Base-by-base conservation (phyloP, 1,140 invertebrate genomes). In the Conus betulinus region DNA sequence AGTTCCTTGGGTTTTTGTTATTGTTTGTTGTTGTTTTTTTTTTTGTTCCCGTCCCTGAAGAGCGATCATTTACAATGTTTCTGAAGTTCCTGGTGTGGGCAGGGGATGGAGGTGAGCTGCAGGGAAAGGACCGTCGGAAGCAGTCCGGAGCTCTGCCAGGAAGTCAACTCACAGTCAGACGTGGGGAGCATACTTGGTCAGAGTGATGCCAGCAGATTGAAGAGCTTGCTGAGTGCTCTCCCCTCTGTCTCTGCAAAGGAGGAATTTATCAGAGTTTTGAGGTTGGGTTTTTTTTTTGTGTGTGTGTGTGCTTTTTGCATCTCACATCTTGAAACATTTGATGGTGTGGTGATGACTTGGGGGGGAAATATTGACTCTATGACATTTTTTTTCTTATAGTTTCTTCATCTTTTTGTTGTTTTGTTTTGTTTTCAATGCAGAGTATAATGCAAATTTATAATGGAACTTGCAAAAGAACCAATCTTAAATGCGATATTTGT, bases 201-300 rank as follows among this genome's bases (percentile, higher is more conserved):
- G 8, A 23, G 51, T 17, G 20, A 81, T 17, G 20, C 11, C 10
- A 51, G 13, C 51, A 53, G 13, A n/a, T n/a, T 84, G 82, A n/a
- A 84, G 57, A 25, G 23, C 10, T 13, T 84, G 82, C 57, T 84
- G 20, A 55, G 25, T 84, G 53, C 82, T 63, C 82, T 84, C 23
- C 82, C 82, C n/a, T 84, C 82, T 25, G 39, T 60, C 10, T 84
- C 82, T 11, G 82, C 82, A 27, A 84, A 39, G 82, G 82, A 84
- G n/a, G 82, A 84, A 20, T 84, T 60, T 23, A 57, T 84, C 82
- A 60, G 82, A 39, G 82, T 84, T 20, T 10, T 39, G 57, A 84
- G 57, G 82, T 84, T 5, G 67, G 67, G 57, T 60, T n/a, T n/a
- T n/a, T n/a, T n/a, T n/a, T 57, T 57, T 71, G 13, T 71, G 67